A percentile compares a stretch with the other conserved stretches of the same genome.
Conservation (phyloP, 2,888 invertebrate genomes). For the Aporophyla lueneburgensis region DNA sequence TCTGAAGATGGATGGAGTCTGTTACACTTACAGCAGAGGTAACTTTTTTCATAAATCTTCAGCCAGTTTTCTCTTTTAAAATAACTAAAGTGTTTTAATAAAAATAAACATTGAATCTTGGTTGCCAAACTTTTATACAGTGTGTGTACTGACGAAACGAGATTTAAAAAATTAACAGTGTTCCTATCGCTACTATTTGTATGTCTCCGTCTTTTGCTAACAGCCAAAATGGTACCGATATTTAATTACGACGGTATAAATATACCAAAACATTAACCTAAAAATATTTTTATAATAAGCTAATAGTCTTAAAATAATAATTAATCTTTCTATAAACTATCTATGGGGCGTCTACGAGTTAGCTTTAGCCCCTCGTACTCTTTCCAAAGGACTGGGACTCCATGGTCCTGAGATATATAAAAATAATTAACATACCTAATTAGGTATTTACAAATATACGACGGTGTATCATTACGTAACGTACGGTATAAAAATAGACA, state of each 20-base stretch:
- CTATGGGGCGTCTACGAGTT: too few species aligned
- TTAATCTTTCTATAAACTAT: too few species aligned
- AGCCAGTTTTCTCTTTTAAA: too few species aligned
- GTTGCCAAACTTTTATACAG: not conserved
- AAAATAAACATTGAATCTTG: not conserved
- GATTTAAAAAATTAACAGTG: not conserved
- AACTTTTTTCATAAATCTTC: not conserved
- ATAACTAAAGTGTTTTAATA: not conserved
- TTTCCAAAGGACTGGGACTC: too few species aligned
- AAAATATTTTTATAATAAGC: too few species aligned
- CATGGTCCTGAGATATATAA: too few species aligned
- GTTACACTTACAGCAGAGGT: conserved; percentile 16
- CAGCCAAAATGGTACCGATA: not conserved
- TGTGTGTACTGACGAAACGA: not conserved
- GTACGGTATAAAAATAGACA: not conserved
- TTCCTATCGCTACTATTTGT: not conserved
- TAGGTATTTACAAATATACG: not conserved
- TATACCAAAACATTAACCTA: not conserved
- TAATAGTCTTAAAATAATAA: too few species aligned
- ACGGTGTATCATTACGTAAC: not conserved
- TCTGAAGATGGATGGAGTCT: conserved; percentile 31
- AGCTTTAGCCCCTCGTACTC: too few species aligned
- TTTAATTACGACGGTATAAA: not conserved
- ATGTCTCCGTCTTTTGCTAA: not conserved
- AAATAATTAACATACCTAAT: too few species aligned